Base-by-base conservation (phyloP, 2,797 vertebrate genomes). In the Sitta carolinensis region DNA sequence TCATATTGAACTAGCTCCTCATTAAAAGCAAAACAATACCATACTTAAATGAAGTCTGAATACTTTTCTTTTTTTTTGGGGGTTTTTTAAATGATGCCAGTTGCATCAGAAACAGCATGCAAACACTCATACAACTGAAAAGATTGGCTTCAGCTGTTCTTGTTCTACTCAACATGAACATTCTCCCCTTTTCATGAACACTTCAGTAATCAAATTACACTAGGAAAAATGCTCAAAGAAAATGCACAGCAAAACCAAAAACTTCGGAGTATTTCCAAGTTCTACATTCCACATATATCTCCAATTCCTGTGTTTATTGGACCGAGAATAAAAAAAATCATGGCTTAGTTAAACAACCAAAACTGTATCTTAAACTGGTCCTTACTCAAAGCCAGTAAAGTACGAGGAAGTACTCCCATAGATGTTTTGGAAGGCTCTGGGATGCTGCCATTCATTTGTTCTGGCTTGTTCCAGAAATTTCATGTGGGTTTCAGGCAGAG, bases 201-300 rank as follows among this genome's bases (percentile, higher is more conserved):
- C 74, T 85, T 52, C 42, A 54, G 17, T 82, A 94, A 91, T 59
- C 43, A 80, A 95, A 83, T 83, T 92, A 68, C n/a, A 80, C 7
- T 27, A 55, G 27, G 51, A 94, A 9, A 95, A 92, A 89, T 36
- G 54, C 59, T 87, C 5, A 42, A 2, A 87, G 72, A 75, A 95
- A 81, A 92, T 45, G 50, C 69, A 79, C 1, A 76, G 43, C 45
- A 94, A 89, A 82, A 77, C 10, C 1, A 3, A 92, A 85, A 19
- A 54, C 43, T 48, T 80, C 43, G 47, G 38, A 63, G 14, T 57
- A 80, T 83, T 52, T 74, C 10, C 50, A 55, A 92, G 77, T 66
- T 90, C 63, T 36, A 89, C 22, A 27, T 45, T 91, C 43, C 36
- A 68, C 0, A 1, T 75, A 2, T 25, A 80, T 42, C 22, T 87